These are phyloP conservation scores for Pholis gunnellus DNA, from an alignment of 2,113 vertebrate species.

Conservation along the genomic window DNA sequence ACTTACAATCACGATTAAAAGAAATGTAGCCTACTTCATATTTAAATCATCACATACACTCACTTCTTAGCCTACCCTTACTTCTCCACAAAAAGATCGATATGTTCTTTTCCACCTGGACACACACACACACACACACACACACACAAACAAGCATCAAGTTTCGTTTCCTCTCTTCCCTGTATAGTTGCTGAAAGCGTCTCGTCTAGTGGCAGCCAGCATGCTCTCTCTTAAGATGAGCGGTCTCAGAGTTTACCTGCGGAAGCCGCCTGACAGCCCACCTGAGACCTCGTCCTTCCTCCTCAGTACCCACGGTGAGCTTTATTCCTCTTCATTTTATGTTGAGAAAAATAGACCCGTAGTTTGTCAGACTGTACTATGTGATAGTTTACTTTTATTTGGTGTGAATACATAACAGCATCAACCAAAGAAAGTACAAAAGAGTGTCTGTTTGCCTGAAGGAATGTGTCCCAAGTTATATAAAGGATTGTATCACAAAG, in stretches of 20 bases:
- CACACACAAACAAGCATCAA: slow-evolving; percentile 49
- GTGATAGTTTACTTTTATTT: not conserved
- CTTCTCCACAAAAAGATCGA: too few relatives aligned
- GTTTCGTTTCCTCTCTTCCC: slow-evolving; percentile 53
- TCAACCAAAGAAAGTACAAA: not conserved
- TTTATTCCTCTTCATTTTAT: not conserved
- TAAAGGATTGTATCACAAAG: not conserved
- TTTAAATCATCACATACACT: too few relatives aligned
- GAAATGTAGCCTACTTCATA: too few relatives aligned
- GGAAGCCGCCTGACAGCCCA: slow-evolving; percentile 27
- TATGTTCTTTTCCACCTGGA: too few relatives aligned
- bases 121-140: slow-evolving; percentile 9
- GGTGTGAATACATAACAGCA: not conserved
- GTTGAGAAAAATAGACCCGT: not conserved
- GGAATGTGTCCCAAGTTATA: slow-evolving; percentile 33
- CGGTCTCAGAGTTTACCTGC: slow-evolving; percentile 61
- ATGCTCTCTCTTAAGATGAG: slow-evolving; percentile 57
- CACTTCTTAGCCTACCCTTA: too few relatives aligned
- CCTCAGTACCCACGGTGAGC: slow-evolving; percentile 72
- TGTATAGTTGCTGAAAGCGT: slow-evolving; percentile 29
- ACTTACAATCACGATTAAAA: too few relatives aligned
- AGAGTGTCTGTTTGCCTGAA: not conserved
- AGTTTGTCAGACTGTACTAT: not conserved
- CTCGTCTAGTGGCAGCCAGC: slow-evolving; percentile 13
- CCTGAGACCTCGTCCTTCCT: slow-evolving; percentile 62